Percentiles rank a stretch among this genome's conserved stretches.
phyloP scores from a whole-genome alignment of 1,140 invertebrate species.

The Aphidius gifuensis region DNA sequence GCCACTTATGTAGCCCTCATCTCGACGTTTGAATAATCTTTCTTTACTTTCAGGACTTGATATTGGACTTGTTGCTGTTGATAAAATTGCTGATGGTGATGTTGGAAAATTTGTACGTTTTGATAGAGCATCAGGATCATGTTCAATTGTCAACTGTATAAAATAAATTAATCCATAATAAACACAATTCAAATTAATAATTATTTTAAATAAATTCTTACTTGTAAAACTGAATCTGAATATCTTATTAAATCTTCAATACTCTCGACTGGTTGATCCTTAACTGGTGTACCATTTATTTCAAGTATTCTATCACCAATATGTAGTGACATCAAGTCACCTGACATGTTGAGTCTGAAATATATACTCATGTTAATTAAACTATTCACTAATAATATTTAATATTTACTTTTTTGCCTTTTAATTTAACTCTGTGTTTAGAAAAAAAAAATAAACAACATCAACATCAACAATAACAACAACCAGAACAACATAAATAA shows the following conservation, averaged over 20 bases:
- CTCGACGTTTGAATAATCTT: conserved; percentile 66
- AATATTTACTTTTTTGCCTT: background rate
- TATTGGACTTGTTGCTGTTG: conserved; percentile 45
- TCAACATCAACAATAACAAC: too few relatives aligned
- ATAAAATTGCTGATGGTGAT: conserved; percentile 45
- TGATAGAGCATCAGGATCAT: conserved; percentile 75
- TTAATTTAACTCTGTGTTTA: background rate
- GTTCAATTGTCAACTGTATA: conserved; percentile 76
- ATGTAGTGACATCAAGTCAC: conserved; percentile 78
- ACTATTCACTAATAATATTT: background rate
- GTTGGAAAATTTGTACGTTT: conserved; percentile 49
- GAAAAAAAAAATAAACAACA: conserved; percentile 1
- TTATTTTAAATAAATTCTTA: conserved; percentile 38
- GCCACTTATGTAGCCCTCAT: conserved; percentile 62
- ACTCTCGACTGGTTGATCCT: conserved; percentile 72
- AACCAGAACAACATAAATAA: background rate
- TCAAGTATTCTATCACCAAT: conserved; percentile 89
- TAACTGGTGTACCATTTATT: conserved; percentile 85
- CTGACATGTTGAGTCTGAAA: conserved; percentile 75
- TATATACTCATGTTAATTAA: conserved; percentile 11
- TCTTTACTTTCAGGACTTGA: conserved; percentile 59
- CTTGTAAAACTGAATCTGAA: conserved; percentile 72
- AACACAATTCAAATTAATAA: background rate
- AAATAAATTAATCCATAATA: conserved; percentile 34
- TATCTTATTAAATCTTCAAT: conserved; percentile 74